phyloP scores from a whole-genome alignment of 2,113 vertebrate genomes.

The Aegotheles bennettii region DNA sequence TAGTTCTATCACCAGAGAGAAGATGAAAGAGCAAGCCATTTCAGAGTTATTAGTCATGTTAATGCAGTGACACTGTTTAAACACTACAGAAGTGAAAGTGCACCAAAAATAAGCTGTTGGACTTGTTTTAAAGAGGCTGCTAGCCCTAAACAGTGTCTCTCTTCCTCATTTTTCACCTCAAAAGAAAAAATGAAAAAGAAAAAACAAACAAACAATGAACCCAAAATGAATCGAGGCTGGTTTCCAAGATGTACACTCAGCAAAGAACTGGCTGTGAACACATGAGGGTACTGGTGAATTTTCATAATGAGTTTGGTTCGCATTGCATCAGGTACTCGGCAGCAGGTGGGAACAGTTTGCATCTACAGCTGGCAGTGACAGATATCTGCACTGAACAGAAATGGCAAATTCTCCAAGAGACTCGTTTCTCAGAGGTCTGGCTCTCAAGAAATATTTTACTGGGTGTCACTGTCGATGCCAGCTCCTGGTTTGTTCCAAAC shows the following conservation, averaged over 20 bases:
- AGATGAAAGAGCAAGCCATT: neutral
- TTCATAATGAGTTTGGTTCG: neutral
- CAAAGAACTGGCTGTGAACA: neutral
- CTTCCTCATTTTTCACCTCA: neutral
- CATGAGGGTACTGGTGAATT: neutral
- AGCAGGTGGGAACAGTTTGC: neutral
- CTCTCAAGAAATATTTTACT: neutral
- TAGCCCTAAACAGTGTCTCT: neutral
- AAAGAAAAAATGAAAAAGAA: neutral
- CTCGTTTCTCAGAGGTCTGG: neutral
- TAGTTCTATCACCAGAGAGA: neutral
- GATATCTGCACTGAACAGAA: neutral
- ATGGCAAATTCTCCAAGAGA: neutral
- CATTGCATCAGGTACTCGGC: neutral
- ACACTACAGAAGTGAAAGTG: neutral
- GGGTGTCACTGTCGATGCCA: neutral
- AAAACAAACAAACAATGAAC: too few relatives aligned
- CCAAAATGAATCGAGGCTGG: neutral
- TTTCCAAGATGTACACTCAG: neutral
- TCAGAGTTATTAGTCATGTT: neutral
- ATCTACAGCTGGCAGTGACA: neutral
- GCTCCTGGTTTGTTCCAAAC: neutral
- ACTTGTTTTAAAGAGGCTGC: neutral
- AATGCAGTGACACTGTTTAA: neutral
- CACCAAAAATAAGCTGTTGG: neutral